Evolutionary conservation across 2,113 vertebrate species (phyloP), one percentile per base, ranked within the genome.

Genomic region (Geococcyx californianus): DNA sequence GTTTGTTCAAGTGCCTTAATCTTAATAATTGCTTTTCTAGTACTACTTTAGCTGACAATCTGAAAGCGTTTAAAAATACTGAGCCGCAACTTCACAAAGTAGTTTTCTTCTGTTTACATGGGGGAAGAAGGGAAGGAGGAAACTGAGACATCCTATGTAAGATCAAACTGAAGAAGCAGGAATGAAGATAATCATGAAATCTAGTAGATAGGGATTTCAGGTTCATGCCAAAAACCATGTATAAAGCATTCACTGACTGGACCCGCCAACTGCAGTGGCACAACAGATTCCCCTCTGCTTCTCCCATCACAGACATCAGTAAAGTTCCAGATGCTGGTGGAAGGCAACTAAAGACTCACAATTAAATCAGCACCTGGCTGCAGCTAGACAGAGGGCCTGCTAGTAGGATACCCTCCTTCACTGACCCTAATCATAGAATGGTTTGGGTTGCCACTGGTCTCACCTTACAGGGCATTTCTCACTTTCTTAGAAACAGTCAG

Each of bases 391-490:
- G n/a, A 21, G 21, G 23, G 18, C 25, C 52, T 21, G 47, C n/a
- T 0, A 3, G 34, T n/a, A 16, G 11, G 9, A 8, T n/a, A 20
- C 36, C 25, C 36, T 2, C 33, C n/a, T 51, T 10, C 8, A 42
- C 28, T 6, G 60, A 82, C 10, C 9, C 7, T 0, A 47, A 19
- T 49, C 47, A 24, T 21, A 49, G 47, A 49, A 24, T 12, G 47
- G 21, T 49, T 49, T 49, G 47, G 9, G 21, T 24, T 24, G 47
- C 47, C 20, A 11, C 44, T 47, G 26, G 14, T 47, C 40, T 13
- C 16, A 77, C 6, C n/a, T 0, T 0, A 21, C 1, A 11, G 16
- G 13, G 5, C 54, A 44, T 16, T 56, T 31, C 40, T 67, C 1
- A 0, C 36, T 52, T 42, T 44, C 33, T 34, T n/a, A 26, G 33